Base-by-base conservation (phyloP, 2,888 invertebrate genomes). In the Zhuqinia jingwanae region DNA sequence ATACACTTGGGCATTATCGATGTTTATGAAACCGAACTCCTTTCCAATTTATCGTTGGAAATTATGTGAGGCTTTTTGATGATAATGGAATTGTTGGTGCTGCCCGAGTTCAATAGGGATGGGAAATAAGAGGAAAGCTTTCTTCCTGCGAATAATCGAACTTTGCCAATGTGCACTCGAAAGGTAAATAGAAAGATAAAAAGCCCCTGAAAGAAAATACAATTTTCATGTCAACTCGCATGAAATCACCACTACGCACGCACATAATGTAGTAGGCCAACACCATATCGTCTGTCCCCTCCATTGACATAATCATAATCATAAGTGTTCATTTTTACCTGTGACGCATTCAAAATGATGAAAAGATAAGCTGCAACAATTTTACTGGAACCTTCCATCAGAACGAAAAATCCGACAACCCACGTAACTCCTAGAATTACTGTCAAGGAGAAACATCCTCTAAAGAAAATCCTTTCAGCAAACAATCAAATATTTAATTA, bases 361-460 rank as follows among this genome's bases (percentile, higher is more conserved):
- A 99, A 99, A 89, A 97, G 94, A 93, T 98, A 99, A 75, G 98
- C 98, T 94, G 98, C 95, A 88, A 95, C 94, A 65, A 97, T 94
- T 15, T 96, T 95, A 92, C 96, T 96, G 50, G 6, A 93, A 92
- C 36, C 92, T 92, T 96, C 95, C 92, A 96, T 97, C 91, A 99
- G 93, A 93, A 97, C 98, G 89, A 98, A 94, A 83, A 98, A 95
- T 3, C 98, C 98, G 92, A 98, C 97, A 11, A 96, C 95, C 98
- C 99, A 99, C n/a, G 98, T 98, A 91, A 97, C 94, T 70, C 98
- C 97, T 87, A 98, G 94, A 6, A 99, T 94, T 92, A 98, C 95
- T 53, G 97, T 96, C 92, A 99, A 94, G 53, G 97, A 96, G 91
- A 97, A 94, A 13, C 98, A 97, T 89, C 98, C 97, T 17, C 73